phyloP scores from a whole-genome alignment of 2,113 vertebrate genomes.

The Oreochromis tanganicae region DNA sequence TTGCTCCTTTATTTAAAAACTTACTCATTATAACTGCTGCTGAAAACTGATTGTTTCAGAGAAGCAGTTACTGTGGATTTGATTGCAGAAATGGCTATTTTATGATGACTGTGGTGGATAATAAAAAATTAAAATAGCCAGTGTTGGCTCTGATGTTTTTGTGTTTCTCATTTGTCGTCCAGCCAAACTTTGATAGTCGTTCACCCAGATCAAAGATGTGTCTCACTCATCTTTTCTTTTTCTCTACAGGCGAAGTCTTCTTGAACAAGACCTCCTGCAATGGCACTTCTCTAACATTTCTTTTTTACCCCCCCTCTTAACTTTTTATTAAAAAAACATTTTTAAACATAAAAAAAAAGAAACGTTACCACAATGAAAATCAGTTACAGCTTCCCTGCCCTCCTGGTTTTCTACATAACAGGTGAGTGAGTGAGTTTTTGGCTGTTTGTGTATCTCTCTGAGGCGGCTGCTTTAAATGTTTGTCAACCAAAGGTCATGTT shows the following conservation, averaged over 20 bases:
- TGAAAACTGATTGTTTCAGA: background rate
- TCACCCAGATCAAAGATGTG: background rate
- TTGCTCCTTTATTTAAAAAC: background rate
- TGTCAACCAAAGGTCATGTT: background rate
- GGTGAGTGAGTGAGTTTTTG: constrained; percentile 33
- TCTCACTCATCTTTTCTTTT: background rate
- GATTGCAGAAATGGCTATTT: background rate
- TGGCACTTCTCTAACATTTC: constrained; percentile 44
- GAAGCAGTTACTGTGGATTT: background rate
- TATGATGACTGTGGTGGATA: background rate
- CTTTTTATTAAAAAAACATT: background rate
- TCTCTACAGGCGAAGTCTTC: constrained; percentile 47
- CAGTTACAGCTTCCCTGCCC: constrained; percentile 10
- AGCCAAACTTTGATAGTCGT: background rate
- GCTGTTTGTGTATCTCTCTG: background rate
- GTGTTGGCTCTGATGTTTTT: background rate
- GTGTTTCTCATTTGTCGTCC: background rate
- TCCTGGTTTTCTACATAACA: constrained; percentile 46
- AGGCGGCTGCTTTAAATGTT: background rate
- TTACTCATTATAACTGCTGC: background rate
- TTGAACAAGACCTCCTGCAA: constrained; percentile 21
- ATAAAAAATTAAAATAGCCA: background rate
- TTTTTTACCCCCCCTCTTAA: background rate
- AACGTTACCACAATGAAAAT: constrained; percentile 45
- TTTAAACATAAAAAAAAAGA: background rate